These are phyloP conservation scores for Nesometra sesokonis DNA, from an alignment of 35 echinoderm and acorn worm genomes.

Conservation along the genomic window DNA sequence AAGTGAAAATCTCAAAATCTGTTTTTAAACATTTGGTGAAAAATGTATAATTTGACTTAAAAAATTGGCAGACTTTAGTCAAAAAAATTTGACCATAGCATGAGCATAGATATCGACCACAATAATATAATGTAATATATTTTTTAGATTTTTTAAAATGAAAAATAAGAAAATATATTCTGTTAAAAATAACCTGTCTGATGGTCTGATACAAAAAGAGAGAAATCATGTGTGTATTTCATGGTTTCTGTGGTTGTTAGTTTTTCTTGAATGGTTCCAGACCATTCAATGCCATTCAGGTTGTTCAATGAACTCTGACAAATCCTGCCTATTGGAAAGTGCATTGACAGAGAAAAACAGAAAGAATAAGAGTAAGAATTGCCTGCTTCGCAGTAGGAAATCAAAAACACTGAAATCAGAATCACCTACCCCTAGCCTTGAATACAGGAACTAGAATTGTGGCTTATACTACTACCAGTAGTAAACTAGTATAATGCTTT, in stretches of 20 bases:
- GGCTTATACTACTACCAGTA: background rate
- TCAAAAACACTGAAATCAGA: background rate
- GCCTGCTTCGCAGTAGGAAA: background rate
- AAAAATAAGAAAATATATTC: too few species aligned
- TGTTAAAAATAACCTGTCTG: too few species aligned
- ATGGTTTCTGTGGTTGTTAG: background rate
- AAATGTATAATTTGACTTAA: too few species aligned
- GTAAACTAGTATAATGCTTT: background rate
- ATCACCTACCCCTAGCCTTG: background rate
- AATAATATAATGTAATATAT: too few species aligned
- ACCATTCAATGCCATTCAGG: background rate
- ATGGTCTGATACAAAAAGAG: too few species aligned
- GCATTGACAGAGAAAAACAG: background rate
- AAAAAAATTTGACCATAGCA: too few species aligned
- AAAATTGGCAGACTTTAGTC: too few species aligned
- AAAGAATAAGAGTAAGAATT: background rate
- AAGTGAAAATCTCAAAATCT: too few species aligned
- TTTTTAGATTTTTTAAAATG: too few species aligned
- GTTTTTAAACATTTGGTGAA: too few species aligned
- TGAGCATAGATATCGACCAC: too few species aligned
- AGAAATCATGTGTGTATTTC: background rate
- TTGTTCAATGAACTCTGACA: background rate
- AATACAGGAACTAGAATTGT: background rate
- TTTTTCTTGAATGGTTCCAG: background rate
- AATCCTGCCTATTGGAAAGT: background rate